Evolutionary conservation across 2,797 vertebrate species (phyloP), one percentile per base, ranked within the genome.

Genomic region (Merluccius polli): DNA sequence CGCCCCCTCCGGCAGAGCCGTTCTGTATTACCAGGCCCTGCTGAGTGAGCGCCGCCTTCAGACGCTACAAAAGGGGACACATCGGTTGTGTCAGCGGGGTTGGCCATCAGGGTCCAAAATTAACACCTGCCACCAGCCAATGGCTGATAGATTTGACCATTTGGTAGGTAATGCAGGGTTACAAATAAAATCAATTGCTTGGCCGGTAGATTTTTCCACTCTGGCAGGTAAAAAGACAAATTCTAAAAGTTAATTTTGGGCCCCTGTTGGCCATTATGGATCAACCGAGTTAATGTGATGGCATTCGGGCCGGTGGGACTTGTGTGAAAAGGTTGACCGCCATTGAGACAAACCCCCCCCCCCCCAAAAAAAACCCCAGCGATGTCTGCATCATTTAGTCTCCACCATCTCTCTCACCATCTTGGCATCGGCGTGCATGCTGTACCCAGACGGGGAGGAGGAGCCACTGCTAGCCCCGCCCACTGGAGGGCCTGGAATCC

Each of bases 401-500:
- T n/a, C n/a, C n/a, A n/a, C n/a, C n/a, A 18, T 73, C 75, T 2
- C 72, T 77, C 95, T 96, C 79, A 98, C 96, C 96, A 98, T 93
- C 88, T 96, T 97, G 79, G 96, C 92, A 83, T 98, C 96, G 0
- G 96, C 94, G 81, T 95, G 94, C 74, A 90, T 74, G 12, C 93
- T 93, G 44, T 95, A 95, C 18, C 93, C 95, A n/a, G 95, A 95
- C 0, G 95, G 96, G 4, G 96, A 97, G 31, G 96, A 86, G 70
- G 95, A 95, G 0, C 88, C 94, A 73, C 93, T 95, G 86, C 95
- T 93, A 77, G 86, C 92, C 35, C 94, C 93, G 16, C 93, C 94
- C 78, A 95, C 75, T 75, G 96, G 96, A 5, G 97, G 97, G 75
- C 97, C 97, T 74, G 97, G 97, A 75, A 99, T 99, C 69, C 97